Conservation (phyloP, 2,113 vertebrate species). For the Indicator maculatus region DNA sequence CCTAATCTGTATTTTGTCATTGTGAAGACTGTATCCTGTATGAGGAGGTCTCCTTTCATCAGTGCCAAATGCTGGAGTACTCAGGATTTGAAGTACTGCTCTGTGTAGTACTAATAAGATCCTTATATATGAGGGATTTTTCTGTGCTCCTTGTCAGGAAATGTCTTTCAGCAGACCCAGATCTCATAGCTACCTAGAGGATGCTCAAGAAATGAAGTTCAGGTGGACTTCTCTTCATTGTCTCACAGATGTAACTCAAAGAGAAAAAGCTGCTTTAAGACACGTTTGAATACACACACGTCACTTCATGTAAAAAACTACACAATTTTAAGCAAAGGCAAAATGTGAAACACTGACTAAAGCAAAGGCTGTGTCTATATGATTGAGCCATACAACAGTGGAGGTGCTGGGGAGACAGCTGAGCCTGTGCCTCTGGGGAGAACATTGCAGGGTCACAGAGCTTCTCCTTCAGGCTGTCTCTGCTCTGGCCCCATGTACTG, state of each 20-base stretch:
- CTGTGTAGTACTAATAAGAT: not conserved
- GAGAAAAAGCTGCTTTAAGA: not conserved
- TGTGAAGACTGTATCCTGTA: not conserved
- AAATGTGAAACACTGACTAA: not conserved
- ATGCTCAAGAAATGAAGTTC: not conserved
- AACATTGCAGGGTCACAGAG: not conserved
- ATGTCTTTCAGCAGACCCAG: not conserved
- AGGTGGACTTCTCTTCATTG: not conserved
- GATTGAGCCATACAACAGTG: accelerated
- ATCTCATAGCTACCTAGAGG: not conserved
- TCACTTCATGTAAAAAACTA: not conserved
- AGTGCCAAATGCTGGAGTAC: not conserved
- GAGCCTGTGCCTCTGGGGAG: not conserved
- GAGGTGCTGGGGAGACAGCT: not conserved
- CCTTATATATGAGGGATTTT: not conserved
- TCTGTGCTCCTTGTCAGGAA: not conserved
- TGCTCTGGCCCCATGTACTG: not conserved
- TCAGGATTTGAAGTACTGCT: not conserved
- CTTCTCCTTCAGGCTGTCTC: not conserved
- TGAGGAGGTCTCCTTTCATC: not conserved
- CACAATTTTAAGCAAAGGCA: not conserved
- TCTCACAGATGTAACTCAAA: not conserved
- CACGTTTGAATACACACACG: not conserved
- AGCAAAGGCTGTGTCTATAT: accelerated
- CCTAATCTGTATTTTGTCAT: not conserved